Evolutionary conservation across 2,888 invertebrate species (phyloP).

Genomic region (Charanyca ferruginea): DNA sequence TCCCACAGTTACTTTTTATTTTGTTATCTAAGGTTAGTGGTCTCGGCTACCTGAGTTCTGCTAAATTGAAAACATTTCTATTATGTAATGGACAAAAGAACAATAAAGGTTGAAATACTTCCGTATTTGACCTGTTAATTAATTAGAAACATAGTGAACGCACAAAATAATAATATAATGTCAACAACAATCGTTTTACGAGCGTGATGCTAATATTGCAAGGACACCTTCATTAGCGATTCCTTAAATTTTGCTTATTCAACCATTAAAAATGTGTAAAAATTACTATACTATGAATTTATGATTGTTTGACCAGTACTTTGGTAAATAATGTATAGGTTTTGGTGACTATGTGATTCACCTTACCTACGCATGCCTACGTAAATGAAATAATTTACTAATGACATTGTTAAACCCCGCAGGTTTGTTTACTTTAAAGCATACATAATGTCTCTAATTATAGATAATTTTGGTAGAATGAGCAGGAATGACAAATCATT

Average conservation of each 20-base stretch:
- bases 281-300: conserved; percentile 5
- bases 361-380: conserved; percentile 3
- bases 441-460: conserved; percentile 19
- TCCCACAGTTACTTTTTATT: background rate
- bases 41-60: background rate
- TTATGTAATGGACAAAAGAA: background rate
- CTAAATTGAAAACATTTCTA: background rate
- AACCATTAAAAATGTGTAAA: conserved; percentile 33
- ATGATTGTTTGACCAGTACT: conserved; percentile 19
- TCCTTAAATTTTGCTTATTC: conserved; percentile 33
- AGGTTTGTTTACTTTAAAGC: background rate
- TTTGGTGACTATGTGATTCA: conserved; percentile 26
- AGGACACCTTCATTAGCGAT: conserved; percentile 52
- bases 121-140: conserved; percentile 42
- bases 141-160: conserved; percentile 33
- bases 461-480: conserved; percentile 3
- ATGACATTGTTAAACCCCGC: conserved; percentile 4
- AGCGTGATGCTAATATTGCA: conserved; percentile 33
- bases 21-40: background rate
- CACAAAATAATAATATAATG: conserved; percentile 41
- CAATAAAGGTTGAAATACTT: conserved; percentile 27
- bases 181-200: conserved; percentile 52
- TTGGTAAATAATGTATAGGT: conserved; percentile 5
- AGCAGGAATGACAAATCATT: background rate
- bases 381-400: conserved; percentile 28